phyloP scores from a whole-genome alignment of 2,797 vertebrate genomes.

The Semaprochilodus insignis region DNA sequence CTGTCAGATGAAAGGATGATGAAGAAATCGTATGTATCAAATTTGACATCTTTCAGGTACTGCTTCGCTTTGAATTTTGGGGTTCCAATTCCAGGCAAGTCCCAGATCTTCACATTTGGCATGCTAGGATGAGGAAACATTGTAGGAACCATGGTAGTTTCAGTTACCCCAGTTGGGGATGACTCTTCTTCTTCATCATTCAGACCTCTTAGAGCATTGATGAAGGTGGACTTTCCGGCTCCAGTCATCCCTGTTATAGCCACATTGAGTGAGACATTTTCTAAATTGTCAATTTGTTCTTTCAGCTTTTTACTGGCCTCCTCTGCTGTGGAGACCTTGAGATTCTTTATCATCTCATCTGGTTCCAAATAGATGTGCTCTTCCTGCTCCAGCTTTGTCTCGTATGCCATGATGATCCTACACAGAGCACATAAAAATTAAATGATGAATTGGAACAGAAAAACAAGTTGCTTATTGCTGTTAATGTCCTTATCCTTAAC shows the following conservation, averaged over 20 bases:
- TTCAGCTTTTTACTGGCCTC: conserved; percentile 27
- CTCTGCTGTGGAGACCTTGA: background rate
- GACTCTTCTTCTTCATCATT: conserved; percentile 41
- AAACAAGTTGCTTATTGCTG: background rate
- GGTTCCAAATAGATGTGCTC: background rate
- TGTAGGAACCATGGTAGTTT: conserved; percentile 53
- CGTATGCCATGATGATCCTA: background rate
- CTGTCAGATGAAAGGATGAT: conserved; percentile 70
- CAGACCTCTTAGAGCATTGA: conserved; percentile 63
- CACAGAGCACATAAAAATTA: background rate
- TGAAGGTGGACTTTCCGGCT: conserved; percentile 68
- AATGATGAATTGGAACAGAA: background rate
- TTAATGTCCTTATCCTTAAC: background rate
- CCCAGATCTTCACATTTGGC: conserved; percentile 77
- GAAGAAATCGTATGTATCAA: conserved; percentile 80
- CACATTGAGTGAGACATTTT: conserved; percentile 57
- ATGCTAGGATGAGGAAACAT: conserved; percentile 72
- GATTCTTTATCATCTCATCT: background rate
- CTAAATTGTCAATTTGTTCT: conserved; percentile 23
- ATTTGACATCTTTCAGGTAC: conserved; percentile 73
- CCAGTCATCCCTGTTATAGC: conserved; percentile 67
- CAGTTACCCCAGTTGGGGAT: conserved; percentile 55
- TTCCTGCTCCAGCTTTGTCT: background rate
- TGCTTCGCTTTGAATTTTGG: conserved; percentile 69
- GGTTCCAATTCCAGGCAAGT: conserved; percentile 78